Evolutionary conservation across 2,113 vertebrate genomes (phyloP).

Genomic region (Colius striatus): DNA sequence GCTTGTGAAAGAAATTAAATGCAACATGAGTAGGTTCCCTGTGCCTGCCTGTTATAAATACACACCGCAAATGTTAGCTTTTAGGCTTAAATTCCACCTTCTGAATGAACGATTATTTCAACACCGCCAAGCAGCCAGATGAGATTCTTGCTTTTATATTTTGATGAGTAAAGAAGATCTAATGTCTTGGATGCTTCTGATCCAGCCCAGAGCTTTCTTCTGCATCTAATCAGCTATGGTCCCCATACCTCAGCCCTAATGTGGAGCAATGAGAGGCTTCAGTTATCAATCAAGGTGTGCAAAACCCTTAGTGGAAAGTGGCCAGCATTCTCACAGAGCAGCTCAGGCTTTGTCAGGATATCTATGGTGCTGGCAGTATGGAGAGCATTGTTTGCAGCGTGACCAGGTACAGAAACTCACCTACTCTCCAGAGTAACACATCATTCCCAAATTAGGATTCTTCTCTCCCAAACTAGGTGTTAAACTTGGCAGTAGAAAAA

Average conservation of each 20-base stretch:
- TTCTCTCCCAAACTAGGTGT: neutral
- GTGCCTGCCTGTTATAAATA: conserved; percentile 14
- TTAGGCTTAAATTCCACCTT: conserved; percentile 36
- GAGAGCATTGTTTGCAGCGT: neutral
- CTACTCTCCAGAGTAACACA: neutral
- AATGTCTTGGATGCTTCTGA: conserved; percentile 2
- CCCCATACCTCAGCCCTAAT: neutral
- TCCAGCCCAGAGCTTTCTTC: neutral
- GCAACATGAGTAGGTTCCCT: neutral
- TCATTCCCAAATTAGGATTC: neutral
- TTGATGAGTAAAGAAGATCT: conserved; percentile 21
- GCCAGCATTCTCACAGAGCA: neutral
- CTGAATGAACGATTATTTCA: conserved; percentile 45
- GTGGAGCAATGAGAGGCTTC: neutral
- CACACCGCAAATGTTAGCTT: conserved; percentile 26
- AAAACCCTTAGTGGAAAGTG: neutral
- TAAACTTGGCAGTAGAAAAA: neutral
- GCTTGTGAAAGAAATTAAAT: conserved; percentile 24
- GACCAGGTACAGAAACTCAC: fast-evolving
- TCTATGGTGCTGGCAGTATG: neutral
- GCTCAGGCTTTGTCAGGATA: neutral
- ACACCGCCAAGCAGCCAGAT: neutral
- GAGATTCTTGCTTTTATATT: conserved; percentile 16
- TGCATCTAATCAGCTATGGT: neutral
- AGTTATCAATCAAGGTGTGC: neutral